These are phyloP conservation scores for Opisthocomus hoazin DNA, from an alignment of 2,113 vertebrate genomes.

Conservation along the genomic window DNA sequence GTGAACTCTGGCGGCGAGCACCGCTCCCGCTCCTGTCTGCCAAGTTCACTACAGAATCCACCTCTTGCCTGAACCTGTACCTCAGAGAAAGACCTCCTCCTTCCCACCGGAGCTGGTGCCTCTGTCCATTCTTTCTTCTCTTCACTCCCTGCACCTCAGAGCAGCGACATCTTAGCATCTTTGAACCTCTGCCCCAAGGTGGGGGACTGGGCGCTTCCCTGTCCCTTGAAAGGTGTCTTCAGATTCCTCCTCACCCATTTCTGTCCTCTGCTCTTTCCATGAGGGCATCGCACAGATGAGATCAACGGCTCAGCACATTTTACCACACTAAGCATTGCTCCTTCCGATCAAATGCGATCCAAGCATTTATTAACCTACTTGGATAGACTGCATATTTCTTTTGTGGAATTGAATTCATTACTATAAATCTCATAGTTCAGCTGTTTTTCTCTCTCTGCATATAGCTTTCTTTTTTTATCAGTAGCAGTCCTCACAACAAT, in stretches of 20 bases:
- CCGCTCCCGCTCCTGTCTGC: accelerated
- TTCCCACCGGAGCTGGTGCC: background rate
- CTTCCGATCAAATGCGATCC: background rate
- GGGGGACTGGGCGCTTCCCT: background rate
- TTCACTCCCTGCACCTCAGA: background rate
- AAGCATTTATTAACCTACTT: background rate
- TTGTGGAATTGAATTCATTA: background rate
- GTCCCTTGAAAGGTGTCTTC: background rate
- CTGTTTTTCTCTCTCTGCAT: background rate
- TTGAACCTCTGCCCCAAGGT: background rate
- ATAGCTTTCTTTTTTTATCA: background rate
- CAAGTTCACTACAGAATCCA: background rate
- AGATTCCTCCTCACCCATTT: background rate
- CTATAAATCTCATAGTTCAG: background rate
- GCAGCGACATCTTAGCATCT: background rate
- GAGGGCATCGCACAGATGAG: background rate
- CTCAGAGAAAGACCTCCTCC: background rate
- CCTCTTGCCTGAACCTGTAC: background rate
- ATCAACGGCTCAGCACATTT: background rate
- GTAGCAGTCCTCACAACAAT: background rate
- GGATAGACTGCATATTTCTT: background rate
- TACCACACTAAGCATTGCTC: background rate
- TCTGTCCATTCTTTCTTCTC: background rate
- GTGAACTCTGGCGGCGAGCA: background rate
- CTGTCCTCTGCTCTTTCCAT: background rate